Conservation (phyloP, 2,797 vertebrate species). For the Tolypeutes matacus region DNA sequence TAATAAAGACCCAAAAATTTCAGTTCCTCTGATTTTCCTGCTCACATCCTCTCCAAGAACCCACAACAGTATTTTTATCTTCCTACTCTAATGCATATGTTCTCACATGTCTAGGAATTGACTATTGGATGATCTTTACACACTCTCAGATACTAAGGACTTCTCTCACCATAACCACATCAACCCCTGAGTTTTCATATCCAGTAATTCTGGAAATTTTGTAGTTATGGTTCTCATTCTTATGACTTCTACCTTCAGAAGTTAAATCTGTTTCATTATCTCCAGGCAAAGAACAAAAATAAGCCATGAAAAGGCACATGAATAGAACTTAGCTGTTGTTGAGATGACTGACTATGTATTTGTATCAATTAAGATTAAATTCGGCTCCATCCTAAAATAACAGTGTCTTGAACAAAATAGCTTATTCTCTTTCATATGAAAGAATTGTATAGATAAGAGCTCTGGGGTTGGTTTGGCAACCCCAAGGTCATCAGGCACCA, state of each 20-base stretch:
- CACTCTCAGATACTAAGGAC: not conserved
- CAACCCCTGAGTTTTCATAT: not conserved
- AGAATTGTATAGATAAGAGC: not conserved
- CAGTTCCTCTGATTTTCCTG: constrained; percentile 11
- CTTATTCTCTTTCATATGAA: constrained; percentile 39
- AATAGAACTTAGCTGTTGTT: not conserved
- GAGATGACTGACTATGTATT: not conserved
- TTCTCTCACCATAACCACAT: not conserved
- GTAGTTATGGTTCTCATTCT: not conserved
- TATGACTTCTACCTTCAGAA: not conserved
- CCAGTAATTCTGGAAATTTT: not conserved
- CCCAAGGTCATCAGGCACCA: not conserved
- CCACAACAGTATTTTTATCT: not conserved
- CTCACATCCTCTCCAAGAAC: constrained; percentile 21
- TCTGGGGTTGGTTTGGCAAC: not conserved
- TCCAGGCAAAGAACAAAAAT: not conserved
- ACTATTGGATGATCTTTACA: not conserved
- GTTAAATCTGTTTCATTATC: not conserved
- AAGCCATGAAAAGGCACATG: not conserved
- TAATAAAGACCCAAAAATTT: not conserved
- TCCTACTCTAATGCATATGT: not conserved
- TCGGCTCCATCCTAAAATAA: not conserved
- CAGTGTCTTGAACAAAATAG: not conserved
- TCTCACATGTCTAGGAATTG: not conserved
- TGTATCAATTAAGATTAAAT: not conserved